Percentiles rank a stretch among this genome's conserved stretches.
These are phyloP conservation scores for Cynodonichthys magdalenae DNA, from an alignment of 2,797 vertebrate species.

Conservation along the genomic window DNA sequence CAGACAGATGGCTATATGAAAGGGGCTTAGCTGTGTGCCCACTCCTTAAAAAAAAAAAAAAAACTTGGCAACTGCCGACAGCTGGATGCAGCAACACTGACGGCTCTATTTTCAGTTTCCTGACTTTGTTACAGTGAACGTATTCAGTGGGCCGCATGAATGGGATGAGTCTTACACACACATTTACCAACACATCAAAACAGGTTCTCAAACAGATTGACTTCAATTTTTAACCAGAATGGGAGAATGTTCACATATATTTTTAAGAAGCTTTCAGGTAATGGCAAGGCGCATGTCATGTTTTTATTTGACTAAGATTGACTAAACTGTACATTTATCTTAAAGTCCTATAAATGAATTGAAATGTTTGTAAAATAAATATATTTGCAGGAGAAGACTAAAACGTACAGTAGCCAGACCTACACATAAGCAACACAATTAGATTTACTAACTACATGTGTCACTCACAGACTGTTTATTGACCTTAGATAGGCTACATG, in stretches of 20 bases:
- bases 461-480: conserved; percentile 90
- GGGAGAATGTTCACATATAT: background rate
- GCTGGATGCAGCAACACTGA: conserved; percentile 22
- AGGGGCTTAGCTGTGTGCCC: conserved; percentile 52
- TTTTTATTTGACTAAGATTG: no score
- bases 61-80: conserved; percentile 38
- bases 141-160: conserved; percentile 42
- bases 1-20: conserved; percentile 55
- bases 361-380: conserved; percentile 41
- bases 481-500: conserved; percentile 85
- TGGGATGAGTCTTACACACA: conserved; percentile 43
- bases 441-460: conserved; percentile 89
- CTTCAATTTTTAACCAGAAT: conserved; percentile 52
- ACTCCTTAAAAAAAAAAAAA: conserved; percentile 18
- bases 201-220: conserved; percentile 51
- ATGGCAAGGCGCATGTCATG: no score
- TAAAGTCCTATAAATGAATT: conserved; percentile 21
- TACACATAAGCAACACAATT: conserved; percentile 81
- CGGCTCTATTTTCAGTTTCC: conserved; percentile 41
- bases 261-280: no score
- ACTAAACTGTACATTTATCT: no score
- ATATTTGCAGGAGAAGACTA: conserved; percentile 14
- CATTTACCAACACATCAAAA: conserved; percentile 60
- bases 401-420: conserved; percentile 80
- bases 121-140: conserved; percentile 53